These are phyloP conservation scores for Slavum lentiscoides DNA, from an alignment of 2,888 invertebrate species.

Conservation along the genomic window DNA sequence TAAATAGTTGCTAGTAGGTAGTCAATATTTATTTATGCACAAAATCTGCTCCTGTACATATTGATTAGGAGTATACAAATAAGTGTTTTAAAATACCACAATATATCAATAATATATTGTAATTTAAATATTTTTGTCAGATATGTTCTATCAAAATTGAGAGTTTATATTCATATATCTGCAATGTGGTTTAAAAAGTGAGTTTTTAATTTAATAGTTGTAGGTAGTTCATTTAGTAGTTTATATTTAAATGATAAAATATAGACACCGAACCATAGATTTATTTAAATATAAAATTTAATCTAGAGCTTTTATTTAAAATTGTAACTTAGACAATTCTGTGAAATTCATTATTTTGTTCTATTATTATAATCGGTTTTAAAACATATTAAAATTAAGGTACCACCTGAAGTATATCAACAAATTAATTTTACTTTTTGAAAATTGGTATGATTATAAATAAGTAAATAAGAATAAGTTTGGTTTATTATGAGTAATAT, in stretches of 20 bases:
- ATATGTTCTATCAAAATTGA: constrained; percentile 42
- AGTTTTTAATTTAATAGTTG: constrained; percentile 30
- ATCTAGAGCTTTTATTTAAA: not conserved
- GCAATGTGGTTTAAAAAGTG: constrained; percentile 41
- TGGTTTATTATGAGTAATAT: not conserved
- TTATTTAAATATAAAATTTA: not conserved
- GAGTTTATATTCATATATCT: constrained; percentile 27
- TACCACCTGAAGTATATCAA: not conserved
- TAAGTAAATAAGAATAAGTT: not conserved
- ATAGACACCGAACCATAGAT: no score
- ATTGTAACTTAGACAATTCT: not conserved
- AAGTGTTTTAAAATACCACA: not conserved
- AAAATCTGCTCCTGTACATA: not conserved
- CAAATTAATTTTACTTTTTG: not conserved
- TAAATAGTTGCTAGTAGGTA: not conserved
- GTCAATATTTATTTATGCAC: constrained; percentile 21
- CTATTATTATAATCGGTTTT: not conserved
- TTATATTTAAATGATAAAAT: constrained; percentile 1
- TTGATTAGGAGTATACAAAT: constrained; percentile 7
- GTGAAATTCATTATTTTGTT: not conserved
- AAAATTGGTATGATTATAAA: not conserved
- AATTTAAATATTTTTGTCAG: constrained; percentile 47
- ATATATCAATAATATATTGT: constrained; percentile 11
- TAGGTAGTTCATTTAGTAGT: constrained; percentile 24
- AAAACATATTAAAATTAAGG: not conserved